A percentile compares a stretch with the other conserved stretches of the same genome.
phyloP scores from a whole-genome alignment of 92 coral and sea anemone genomes.

The Phenganax stokvisi region DNA sequence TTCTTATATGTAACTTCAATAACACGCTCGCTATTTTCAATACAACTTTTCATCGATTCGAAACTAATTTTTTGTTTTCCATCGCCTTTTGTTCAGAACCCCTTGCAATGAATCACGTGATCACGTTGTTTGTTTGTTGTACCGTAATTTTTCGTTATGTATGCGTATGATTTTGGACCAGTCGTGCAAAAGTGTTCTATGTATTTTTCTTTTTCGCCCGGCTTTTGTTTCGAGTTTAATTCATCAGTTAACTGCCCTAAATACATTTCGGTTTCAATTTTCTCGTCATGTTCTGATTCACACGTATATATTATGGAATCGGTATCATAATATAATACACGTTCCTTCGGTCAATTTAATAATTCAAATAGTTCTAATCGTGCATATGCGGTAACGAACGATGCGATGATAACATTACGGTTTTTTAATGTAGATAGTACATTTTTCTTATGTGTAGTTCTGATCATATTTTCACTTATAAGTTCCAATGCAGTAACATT shows the following conservation, averaged over 20 bases:
- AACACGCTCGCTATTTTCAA: not conserved
- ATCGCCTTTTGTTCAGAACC: not conserved
- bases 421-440: not conserved
- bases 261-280: not conserved
- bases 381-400: not conserved
- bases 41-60: not conserved
- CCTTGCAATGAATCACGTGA: not conserved
- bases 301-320: not conserved
- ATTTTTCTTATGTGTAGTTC: not conserved
- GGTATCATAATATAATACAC: no score
- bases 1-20: not conserved
- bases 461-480: not conserved
- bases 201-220: not conserved
- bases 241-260: not conserved
- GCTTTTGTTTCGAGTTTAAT: no score
- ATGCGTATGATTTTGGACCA: not conserved
- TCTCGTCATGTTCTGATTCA: not conserved
- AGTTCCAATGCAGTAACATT: no score
- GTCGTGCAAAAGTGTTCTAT: not conserved
- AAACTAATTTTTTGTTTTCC: not conserved
- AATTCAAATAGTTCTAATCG: not conserved
- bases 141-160: not conserved
- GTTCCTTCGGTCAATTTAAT: not conserved
- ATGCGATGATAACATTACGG: not conserved
- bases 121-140: not conserved